Evolutionary conservation across 1,140 invertebrate genomes (phyloP), one percentile per base, ranked within the genome.

Genomic region (Atta cephalotes): DNA sequence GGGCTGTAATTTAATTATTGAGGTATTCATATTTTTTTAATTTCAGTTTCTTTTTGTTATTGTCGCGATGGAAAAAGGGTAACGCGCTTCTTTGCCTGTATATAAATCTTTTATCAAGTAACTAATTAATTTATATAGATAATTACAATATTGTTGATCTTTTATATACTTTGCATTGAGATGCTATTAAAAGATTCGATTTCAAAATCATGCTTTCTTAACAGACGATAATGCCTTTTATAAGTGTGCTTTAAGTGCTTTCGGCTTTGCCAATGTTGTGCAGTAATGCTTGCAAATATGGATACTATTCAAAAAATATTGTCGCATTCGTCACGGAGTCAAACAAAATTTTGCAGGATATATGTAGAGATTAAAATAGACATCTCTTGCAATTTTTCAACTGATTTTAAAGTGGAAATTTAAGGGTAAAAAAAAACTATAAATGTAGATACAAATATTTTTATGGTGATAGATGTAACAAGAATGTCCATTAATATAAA

Each of bases 1-100:
- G 84, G 88, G 91, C 91, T 90, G 90, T 94, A 88, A 89, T 93
- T 76, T 93, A 88, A 86, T 92, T 92, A 90, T 92, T 87, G 84
- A 94, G 93, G 93, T 94, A 94, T 87, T 92, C 63, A 92, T 21
- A 21, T 91, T 93, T 93, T 90, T 45, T 12, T 12, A 10, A 89
- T 89, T 92, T 89, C 85, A 88, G 86, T 88, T 91, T 86, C 60
- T 93, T 78, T 92, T 79, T 93, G 82, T 76, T 93, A 85, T 86
- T 88, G 72, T 88, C 74, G 56, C 79, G 70, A 65, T 85, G 85
- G 85, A 62, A 86, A 82, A 88, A 18, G 74, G 60, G 45, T 70
- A 79, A 62, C 45, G 58, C 62, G 66, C 79, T 87, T 88, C 14
- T 80, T 35, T 82, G 58, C 21, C 68, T 87, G 86, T 71, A 86